These are phyloP conservation scores for Musca domestica DNA, from an alignment of 1,140 invertebrate species.

Conservation along the genomic window DNA sequence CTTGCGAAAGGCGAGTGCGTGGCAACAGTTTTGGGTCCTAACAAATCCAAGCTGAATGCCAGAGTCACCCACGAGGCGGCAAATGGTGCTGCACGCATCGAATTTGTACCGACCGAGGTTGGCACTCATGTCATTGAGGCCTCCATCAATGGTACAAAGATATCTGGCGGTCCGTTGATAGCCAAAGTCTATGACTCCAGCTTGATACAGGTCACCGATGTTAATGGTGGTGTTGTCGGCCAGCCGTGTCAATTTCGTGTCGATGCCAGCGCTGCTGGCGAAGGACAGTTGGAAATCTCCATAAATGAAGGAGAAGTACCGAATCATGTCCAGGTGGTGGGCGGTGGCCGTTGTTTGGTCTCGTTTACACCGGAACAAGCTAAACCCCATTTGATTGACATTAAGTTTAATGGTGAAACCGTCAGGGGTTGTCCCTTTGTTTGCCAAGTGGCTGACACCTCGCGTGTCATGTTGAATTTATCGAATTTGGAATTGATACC, in stretches of 20 bases:
- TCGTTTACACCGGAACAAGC: slow-evolving; percentile 92
- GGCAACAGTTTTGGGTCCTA: slow-evolving; percentile 57
- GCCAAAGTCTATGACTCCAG: slow-evolving; percentile 92
- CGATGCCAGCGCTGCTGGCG: slow-evolving; percentile 92
- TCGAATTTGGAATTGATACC: slow-evolving; percentile 80
- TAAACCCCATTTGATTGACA: slow-evolving; percentile 92
- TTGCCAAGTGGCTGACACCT: slow-evolving; percentile 77
- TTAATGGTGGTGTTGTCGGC: slow-evolving; percentile 85
- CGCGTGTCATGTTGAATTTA: slow-evolving; percentile 74
- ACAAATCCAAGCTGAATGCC: slow-evolving; percentile 62
- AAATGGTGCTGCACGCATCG: slow-evolving; percentile 76
- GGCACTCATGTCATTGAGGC: slow-evolving; percentile 89
- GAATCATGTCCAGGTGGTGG: slow-evolving; percentile 94
- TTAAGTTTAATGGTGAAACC: slow-evolving; percentile 96
- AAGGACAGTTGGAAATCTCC: slow-evolving; percentile 96
- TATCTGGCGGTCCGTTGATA: slow-evolving; percentile 80
- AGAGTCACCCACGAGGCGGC: slow-evolving; percentile 69
- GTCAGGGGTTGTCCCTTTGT: slow-evolving; percentile 90
- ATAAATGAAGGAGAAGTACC: slow-evolving; percentile 98
- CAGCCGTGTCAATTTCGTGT: slow-evolving; percentile 94
- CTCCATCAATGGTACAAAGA: slow-evolving; percentile 78
- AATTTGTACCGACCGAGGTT: slow-evolving; percentile 88
- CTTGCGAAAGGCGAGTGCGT: slow-evolving; percentile 54
- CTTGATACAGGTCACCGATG: slow-evolving; percentile 87
- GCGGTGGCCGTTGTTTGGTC: slow-evolving; percentile 89